Evolutionary conservation across 2,797 vertebrate genomes (phyloP).

Genomic region (Lepilemur septentrionalis): DNA sequence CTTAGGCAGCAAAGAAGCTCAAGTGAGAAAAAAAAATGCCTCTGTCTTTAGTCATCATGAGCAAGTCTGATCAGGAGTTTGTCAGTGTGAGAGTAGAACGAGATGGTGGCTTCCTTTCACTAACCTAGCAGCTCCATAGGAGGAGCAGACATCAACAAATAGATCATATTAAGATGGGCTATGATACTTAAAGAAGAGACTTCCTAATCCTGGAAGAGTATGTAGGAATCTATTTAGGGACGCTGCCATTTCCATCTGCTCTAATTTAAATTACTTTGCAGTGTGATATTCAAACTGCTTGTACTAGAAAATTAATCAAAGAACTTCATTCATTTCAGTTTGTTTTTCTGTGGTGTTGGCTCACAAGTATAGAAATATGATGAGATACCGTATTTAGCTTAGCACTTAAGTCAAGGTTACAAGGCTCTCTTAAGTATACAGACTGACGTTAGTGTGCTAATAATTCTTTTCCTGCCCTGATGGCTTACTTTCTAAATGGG

Average conservation of each 20-base stretch:
- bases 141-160: neutral
- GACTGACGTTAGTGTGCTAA: neutral
- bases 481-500: conserved; percentile 38
- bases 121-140: neutral
- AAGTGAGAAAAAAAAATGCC: neutral
- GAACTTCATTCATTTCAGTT: conserved; percentile 46
- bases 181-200: neutral
- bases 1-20: neutral
- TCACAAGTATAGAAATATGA: conserved; percentile 1
- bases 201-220: neutral
- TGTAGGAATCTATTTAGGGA: conserved; percentile 51
- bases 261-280: conserved; percentile 58
- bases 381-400: conserved; percentile 48
- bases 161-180: conserved; percentile 24
- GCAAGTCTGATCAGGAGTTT: neutral
- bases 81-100: neutral
- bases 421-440: neutral
- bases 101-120: neutral
- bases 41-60: neutral
- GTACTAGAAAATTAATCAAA: conserved; percentile 66
- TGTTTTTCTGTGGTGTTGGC: conserved; percentile 38
- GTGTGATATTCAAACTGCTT: conserved; percentile 48
- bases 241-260: conserved; percentile 52
- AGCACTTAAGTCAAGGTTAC: conserved; percentile 34
- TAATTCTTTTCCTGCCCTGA: neutral